phyloP scores from a whole-genome alignment of 2,797 vertebrate genomes.

The Periparus ater region DNA sequence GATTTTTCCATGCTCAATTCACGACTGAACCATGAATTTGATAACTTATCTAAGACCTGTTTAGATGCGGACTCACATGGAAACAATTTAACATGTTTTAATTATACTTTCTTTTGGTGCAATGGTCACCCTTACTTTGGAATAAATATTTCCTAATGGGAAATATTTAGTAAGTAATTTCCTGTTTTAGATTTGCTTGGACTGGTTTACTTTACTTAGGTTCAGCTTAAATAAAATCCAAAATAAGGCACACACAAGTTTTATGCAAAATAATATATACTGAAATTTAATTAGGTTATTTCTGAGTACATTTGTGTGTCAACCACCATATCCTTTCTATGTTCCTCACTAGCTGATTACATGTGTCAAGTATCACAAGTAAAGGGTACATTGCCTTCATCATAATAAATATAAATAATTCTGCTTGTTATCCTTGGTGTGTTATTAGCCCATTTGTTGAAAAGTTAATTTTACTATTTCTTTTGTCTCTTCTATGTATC shows the following conservation, averaged over 20 bases:
- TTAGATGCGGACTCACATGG: background rate
- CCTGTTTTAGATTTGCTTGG: background rate
- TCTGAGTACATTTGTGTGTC: background rate
- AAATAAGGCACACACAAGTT: background rate
- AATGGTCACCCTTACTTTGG: background rate
- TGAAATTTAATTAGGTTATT: background rate
- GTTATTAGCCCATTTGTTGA: background rate
- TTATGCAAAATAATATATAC: background rate
- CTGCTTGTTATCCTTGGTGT: background rate
- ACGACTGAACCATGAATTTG: background rate
- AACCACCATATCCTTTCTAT: background rate
- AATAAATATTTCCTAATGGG: background rate
- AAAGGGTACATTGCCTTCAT: background rate
- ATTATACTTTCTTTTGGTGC: background rate
- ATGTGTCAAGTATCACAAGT: background rate
- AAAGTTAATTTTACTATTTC: background rate
- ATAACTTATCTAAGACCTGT: background rate
- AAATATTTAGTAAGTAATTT: background rate
- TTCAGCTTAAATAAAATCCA: background rate
- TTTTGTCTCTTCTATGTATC: background rate
- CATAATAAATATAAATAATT: background rate
- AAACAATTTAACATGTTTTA: background rate
- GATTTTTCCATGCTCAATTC: background rate
- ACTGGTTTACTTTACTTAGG: background rate
- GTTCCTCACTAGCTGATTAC: background rate